Base-by-base conservation (phyloP, 2,113 vertebrate species). In the Mobula birostris region DNA sequence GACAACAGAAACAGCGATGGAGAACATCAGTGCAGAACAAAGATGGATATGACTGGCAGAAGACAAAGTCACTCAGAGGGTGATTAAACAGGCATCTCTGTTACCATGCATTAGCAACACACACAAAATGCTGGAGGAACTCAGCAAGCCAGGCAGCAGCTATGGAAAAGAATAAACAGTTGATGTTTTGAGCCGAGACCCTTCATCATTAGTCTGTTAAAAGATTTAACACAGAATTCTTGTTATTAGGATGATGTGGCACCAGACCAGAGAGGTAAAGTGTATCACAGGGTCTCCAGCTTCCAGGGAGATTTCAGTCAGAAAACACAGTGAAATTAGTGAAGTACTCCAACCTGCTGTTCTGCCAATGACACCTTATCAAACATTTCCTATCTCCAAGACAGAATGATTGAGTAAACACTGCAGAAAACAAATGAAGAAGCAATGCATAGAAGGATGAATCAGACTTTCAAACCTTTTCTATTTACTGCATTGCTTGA, bases 251-350 rank as follows among this genome's bases (percentile, higher is more conserved):
- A 48, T 48, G 48, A 4, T 48, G 48, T 48, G 48, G 48, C 3
- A 48, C 48, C 48, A 48, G 48, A 48, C 48, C 48, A 48, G 97
- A 94, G 94, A 94, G 94, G 95, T 96, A 96, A 96, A 96, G 97
- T 97, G 97, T 97, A 96, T 96, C 95, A 96, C 97, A 97, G 97
- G 96, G 96, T 96, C 95, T 96, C 94, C 95, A 96, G 94, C 94
- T 95, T 96, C 95, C 90, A 95, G 95, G 96, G 95, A 94, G 93
- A 95, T 95, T 95, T 95, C 95, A 96, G 94, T 5, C 72, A 83
- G 95, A 95, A 94, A 58, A 95, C 96, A 94, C 94, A 94, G 94
- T 95, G 66, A 91, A 96, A 95, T 94, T 77, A 94, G 94, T 83
- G 0, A 9, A 66, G n/a, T 36, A 9, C 29, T 72, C 29, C 87